These are phyloP conservation scores for Porphyrio hochstetteri DNA, from an alignment of 2,113 vertebrate species.

Conservation along the genomic window DNA sequence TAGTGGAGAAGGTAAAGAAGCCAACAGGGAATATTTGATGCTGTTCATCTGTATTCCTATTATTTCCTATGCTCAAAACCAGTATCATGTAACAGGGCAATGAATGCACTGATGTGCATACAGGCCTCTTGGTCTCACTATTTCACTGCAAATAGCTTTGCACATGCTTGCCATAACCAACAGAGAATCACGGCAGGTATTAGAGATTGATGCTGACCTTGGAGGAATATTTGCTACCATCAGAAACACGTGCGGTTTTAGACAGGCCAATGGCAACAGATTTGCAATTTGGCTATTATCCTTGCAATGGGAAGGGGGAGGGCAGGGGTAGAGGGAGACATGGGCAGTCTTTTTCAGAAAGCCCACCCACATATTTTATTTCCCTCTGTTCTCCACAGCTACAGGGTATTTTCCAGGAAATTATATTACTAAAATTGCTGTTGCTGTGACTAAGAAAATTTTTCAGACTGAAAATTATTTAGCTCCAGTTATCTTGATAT, in stretches of 20 bases:
- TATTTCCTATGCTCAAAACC: neutral
- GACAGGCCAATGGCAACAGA: neutral
- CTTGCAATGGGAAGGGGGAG: fast-evolving
- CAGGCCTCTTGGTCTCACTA: neutral
- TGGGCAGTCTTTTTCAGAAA: neutral
- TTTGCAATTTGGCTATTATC: neutral
- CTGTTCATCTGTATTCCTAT: neutral
- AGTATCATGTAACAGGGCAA: fast-evolving
- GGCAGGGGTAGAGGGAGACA: no score
- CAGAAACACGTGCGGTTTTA: neutral
- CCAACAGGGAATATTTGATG: neutral
- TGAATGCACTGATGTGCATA: neutral
- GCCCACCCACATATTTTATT: neutral
- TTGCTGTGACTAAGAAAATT: neutral
- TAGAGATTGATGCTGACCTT: neutral
- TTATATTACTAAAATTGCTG: neutral
- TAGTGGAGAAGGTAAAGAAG: neutral
- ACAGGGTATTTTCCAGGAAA: neutral
- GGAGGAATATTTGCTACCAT: neutral
- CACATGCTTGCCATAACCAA: fast-evolving
- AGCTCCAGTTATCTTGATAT: neutral
- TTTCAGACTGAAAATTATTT: neutral
- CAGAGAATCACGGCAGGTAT: neutral
- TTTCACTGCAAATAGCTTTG: neutral
- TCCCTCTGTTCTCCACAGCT: neutral